Percentiles rank a stretch among this genome's conserved stretches.
phyloP scores from a whole-genome alignment of 2,888 invertebrate genomes.

The Thumatha senex region DNA sequence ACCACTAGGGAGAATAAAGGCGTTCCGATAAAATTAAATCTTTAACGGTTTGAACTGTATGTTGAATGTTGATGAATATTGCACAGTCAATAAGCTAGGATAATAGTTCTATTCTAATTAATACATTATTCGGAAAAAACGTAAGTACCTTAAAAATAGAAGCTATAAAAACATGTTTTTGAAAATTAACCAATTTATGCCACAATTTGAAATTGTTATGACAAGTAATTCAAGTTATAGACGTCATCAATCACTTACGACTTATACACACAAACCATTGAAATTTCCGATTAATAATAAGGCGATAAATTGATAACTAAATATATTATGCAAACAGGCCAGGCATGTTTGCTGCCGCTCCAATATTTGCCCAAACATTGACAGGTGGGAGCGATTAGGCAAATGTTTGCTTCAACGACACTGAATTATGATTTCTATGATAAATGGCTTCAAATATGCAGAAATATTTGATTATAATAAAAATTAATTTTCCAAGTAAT shows the following conservation, averaged over 20 bases:
- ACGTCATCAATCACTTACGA: slow-evolving; percentile 10
- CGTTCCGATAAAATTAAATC: too few relatives aligned
- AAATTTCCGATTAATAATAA: slow-evolving; percentile 23
- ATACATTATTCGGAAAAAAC: too few relatives aligned
- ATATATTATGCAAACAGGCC: slow-evolving; percentile 31
- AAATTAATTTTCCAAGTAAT: neutral
- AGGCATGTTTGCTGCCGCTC: slow-evolving; percentile 51
- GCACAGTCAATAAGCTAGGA: too few relatives aligned
- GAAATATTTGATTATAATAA: neutral
- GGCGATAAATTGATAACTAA: slow-evolving; percentile 35
- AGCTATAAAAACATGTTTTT: too few relatives aligned
- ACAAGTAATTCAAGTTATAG: slow-evolving; percentile 7
- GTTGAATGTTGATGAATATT: too few relatives aligned
- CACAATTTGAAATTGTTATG: slow-evolving; percentile 1
- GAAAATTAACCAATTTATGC: too few relatives aligned
- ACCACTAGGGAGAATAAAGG: too few relatives aligned
- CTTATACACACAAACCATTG: slow-evolving; percentile 12
- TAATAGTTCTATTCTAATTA: too few relatives aligned
- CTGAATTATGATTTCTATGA: slow-evolving; percentile 48
- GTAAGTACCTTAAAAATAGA: too few relatives aligned
- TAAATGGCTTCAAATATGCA: slow-evolving; percentile 20
- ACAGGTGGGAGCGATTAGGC: slow-evolving; percentile 55
- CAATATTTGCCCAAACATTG: slow-evolving; percentile 46
- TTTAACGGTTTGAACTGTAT: too few relatives aligned
- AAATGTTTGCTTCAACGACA: slow-evolving; percentile 42